A percentile compares a stretch with the other conserved stretches of the same genome.
These are phyloP conservation scores for Aricia artaxerxes DNA, from an alignment of 2,888 invertebrate species.

Conservation along the genomic window DNA sequence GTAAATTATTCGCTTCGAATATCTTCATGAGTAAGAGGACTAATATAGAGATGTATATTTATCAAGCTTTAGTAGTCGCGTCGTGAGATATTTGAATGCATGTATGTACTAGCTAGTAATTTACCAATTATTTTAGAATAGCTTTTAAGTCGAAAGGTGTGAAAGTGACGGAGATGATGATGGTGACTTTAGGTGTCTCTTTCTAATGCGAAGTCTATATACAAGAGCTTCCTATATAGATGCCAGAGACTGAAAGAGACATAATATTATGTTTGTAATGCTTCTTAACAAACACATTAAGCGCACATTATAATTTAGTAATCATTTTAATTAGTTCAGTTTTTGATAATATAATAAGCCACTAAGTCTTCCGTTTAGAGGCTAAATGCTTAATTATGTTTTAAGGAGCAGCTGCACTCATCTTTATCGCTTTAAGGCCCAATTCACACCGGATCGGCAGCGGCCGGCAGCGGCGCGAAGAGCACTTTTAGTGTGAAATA, in stretches of 20 bases:
- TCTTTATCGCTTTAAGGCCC: background rate
- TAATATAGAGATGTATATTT: conserved; percentile 6
- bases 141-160: background rate
- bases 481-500: too few species aligned
- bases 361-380: conserved; percentile 18
- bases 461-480: too few species aligned
- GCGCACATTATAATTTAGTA: background rate
- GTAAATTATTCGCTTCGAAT: too few species aligned
- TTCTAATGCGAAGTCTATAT: background rate
- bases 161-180: background rate
- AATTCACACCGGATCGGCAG: too few species aligned
- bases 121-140: background rate
- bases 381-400: conserved; percentile 6
- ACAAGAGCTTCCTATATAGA: background rate
- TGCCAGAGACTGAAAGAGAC: background rate
- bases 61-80: conserved; percentile 4
- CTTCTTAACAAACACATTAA: background rate
- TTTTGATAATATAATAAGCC: background rate
- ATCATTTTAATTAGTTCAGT: background rate
- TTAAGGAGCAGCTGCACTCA: background rate
- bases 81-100: background rate
- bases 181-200: background rate
- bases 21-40: too few species aligned
- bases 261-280: background rate
- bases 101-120: background rate